Evolutionary conservation across 2,888 invertebrate genomes (phyloP).

Genomic region (Rotaria sp.): DNA sequence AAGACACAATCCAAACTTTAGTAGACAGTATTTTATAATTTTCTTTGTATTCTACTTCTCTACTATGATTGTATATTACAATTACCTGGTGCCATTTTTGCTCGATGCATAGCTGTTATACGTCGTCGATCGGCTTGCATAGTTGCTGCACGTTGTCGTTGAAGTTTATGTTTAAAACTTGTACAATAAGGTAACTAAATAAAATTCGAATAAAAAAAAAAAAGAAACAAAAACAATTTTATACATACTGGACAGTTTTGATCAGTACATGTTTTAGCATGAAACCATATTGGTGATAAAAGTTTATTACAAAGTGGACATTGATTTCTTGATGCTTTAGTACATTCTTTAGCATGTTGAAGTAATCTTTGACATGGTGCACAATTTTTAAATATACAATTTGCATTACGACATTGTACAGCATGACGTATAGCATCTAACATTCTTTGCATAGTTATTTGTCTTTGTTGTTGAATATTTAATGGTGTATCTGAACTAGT

Average conservation of each 20-base stretch:
- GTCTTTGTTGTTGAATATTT: neutral
- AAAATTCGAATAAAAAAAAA: neutral
- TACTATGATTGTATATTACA: too few relatives aligned
- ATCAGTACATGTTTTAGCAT: constrained; percentile 38
- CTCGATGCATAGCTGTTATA: constrained; percentile 15
- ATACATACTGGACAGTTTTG: constrained; percentile 34
- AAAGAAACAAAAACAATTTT: too few relatives aligned
- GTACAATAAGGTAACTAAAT: neutral
- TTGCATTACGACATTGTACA: constrained; percentile 93
- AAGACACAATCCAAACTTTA: too few relatives aligned
- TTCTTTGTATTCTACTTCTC: too few relatives aligned
- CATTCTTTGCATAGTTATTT: neutral
- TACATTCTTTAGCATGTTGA: constrained; percentile 88
- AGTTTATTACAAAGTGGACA: constrained; percentile 35
- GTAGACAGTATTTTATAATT: too few relatives aligned
- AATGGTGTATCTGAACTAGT: constrained; percentile 47
- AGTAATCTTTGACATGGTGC: constrained; percentile 99
- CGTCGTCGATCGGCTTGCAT: constrained; percentile 17
- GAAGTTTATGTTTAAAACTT: constrained; percentile 3
- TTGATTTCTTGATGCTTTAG: constrained; percentile 29
- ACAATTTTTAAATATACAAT: constrained; percentile 84
- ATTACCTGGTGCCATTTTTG: constrained; percentile 3
- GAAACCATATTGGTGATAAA: constrained; percentile 30
- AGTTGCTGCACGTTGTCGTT: constrained; percentile 19
- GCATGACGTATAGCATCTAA: constrained; percentile 68